Evolutionary conservation across 2,888 invertebrate species (phyloP).

Genomic region (Dolomedes plantarius): DNA sequence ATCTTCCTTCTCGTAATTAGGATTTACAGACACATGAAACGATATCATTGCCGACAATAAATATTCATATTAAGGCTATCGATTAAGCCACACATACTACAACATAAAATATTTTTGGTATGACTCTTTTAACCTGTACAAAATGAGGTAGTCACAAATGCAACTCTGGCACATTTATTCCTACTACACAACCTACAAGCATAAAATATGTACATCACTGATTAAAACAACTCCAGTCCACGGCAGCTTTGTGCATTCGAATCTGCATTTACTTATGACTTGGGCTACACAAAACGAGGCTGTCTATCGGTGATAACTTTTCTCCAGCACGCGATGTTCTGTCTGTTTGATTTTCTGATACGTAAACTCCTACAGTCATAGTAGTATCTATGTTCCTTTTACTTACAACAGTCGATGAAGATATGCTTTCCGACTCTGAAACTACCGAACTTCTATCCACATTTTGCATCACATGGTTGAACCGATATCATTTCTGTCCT

Average conservation of each 20-base stretch:
- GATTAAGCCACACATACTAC: neutral
- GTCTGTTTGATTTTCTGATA: slow-evolving; percentile 30
- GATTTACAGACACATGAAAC: too few species aligned
- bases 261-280: neutral
- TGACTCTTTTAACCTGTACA: slow-evolving; percentile 37
- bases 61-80: neutral
- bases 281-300: slow-evolving; percentile 62
- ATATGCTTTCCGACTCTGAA: slow-evolving; percentile 19
- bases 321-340: slow-evolving; percentile 32
- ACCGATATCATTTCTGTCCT: slow-evolving; percentile 49
- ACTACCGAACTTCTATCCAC: slow-evolving; percentile 27
- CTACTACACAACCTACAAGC: slow-evolving; percentile 26
- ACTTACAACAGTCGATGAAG: neutral
- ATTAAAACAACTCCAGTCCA: slow-evolving; percentile 8
- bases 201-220: slow-evolving; percentile 54
- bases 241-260: slow-evolving; percentile 21
- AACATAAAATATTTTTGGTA: slow-evolving; percentile 49
- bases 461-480: slow-evolving; percentile 53
- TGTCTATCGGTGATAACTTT: slow-evolving; percentile 59
- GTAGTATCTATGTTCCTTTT: slow-evolving; percentile 36
- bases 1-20: too few species aligned
- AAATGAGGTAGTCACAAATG: slow-evolving; percentile 65
- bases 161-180: slow-evolving; percentile 40
- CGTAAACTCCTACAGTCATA: slow-evolving; percentile 6
- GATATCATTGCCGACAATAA: neutral